phyloP scores from a whole-genome alignment of 2,113 vertebrate species.

The Zosterops japonicus region DNA sequence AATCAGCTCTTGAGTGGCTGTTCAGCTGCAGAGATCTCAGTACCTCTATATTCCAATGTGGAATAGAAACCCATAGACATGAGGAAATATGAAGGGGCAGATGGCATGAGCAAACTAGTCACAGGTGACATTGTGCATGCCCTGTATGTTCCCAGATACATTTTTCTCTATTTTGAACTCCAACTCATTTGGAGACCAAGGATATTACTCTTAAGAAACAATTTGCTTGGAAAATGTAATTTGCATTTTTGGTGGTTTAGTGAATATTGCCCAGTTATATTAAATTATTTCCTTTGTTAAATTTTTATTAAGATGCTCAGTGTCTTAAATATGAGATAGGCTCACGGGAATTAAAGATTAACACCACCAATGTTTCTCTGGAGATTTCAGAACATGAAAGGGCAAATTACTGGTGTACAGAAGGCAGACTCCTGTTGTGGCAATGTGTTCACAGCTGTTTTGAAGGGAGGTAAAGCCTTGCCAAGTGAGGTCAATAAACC shows the following conservation, averaged over 20 bases:
- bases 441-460: constrained; percentile 46
- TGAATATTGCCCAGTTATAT: neutral
- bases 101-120: neutral
- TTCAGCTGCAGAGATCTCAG: neutral
- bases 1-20: neutral
- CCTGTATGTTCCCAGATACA: neutral
- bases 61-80: neutral
- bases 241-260: neutral
- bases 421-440: constrained; percentile 21
- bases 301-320: neutral
- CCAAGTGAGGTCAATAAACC: constrained; percentile 38
- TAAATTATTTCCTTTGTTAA: neutral
- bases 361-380: neutral
- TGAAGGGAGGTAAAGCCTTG: neutral
- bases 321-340: neutral
- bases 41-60: neutral
- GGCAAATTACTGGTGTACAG: constrained; percentile 21
- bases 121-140: neutral
- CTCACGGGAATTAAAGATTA: constrained; percentile 1
- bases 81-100: neutral
- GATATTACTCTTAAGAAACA: neutral
- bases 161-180: neutral
- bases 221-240: neutral
- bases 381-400: constrained; percentile 10
- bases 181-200: neutral